Evolutionary conservation across 2,797 vertebrate species (phyloP), one percentile per base, ranked within the genome.

Genomic region (Leucoraja ocellata): DNA sequence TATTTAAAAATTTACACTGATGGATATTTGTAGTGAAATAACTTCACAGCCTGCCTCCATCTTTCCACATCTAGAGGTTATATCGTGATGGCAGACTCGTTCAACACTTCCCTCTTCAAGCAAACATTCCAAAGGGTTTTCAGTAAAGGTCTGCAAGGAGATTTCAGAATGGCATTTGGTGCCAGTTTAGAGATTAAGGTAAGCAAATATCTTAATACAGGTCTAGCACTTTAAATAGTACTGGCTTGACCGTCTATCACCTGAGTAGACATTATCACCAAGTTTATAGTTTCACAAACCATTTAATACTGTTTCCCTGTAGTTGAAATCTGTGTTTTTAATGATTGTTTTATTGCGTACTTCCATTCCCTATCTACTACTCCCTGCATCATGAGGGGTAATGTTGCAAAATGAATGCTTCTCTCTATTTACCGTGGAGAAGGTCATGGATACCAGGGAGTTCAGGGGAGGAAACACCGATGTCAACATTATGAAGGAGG

Each of bases 111-210:
- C 39, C 97, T 99, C 93, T 99, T 99, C 96, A 99, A 99, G 95
- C 99, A 99, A 97, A 99, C 98, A 61, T 99, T 99, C 96, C 98
- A 99, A 95, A 97, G 98, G 93, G 98, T 99, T 90, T 99, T 99
- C 93, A 98, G 95, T 95, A 99, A 98, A 95, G 98, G 98, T 95
- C 97, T 96, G 95, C 98, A 96, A 0, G 98, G 97, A 88, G 96
- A 99, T 93, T 99, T 99, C 95, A 97, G 97, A 94, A 99, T 99
- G 98, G 98, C 98, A 71, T 99, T 99, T 93, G 98, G 98, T 93
- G 98, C 97, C 14, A 96, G 96, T 86, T 94, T 99, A 95, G 98
- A 99, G 91, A 97, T 99, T 93, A 99, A 99, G 98, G 99, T 99
- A 95, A 93, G 94, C 71, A 32, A 16, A 6, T 36, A 23, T 14